A percentile compares a stretch with the other conserved stretches of the same genome.
These are phyloP conservation scores for Philereme vetulata DNA, from an alignment of 2,888 invertebrate genomes.

Conservation along the genomic window DNA sequence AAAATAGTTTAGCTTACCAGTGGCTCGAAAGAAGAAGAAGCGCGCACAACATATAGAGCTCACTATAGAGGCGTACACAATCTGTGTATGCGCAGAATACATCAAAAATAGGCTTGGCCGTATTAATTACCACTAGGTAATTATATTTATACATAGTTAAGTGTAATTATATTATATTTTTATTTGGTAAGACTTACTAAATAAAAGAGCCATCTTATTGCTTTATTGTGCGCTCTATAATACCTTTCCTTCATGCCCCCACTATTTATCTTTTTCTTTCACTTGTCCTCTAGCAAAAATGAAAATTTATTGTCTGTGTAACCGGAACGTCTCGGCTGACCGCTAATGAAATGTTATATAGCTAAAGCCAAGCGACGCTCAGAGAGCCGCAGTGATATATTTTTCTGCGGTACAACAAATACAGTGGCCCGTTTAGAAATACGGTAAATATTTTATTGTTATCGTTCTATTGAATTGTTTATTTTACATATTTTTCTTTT, in stretches of 20 bases:
- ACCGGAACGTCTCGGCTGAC: constrained; percentile 65
- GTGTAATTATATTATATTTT: background rate
- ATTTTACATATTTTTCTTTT: constrained; percentile 25
- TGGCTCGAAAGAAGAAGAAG: no score
- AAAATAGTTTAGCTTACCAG: no score
- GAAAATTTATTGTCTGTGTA: constrained; percentile 76
- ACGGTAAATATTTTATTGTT: constrained; percentile 39
- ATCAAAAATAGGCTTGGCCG: no score
- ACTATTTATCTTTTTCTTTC: constrained; percentile 76
- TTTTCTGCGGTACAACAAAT: constrained; percentile 50
- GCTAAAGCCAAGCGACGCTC: constrained; percentile 45
- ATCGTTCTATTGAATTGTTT: constrained; percentile 31
- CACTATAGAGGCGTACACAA: no score
- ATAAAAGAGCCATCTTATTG: background rate
- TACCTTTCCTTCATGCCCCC: constrained; percentile 14
- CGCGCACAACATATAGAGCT: no score
- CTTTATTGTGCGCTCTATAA: constrained; percentile 1
- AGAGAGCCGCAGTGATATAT: constrained; percentile 48
- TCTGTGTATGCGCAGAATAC: no score
- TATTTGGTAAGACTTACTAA: background rate
- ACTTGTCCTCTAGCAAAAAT: constrained; percentile 76
- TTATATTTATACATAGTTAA: no score
- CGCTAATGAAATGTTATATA: constrained; percentile 76
- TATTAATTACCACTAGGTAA: no score
- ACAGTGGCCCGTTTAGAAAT: constrained; percentile 39